A percentile compares a stretch with the other conserved stretches of the same genome.
These are phyloP conservation scores for Diplogasteroides magnus DNA, from an alignment of 1,140 invertebrate genomes.

Conservation along the genomic window DNA sequence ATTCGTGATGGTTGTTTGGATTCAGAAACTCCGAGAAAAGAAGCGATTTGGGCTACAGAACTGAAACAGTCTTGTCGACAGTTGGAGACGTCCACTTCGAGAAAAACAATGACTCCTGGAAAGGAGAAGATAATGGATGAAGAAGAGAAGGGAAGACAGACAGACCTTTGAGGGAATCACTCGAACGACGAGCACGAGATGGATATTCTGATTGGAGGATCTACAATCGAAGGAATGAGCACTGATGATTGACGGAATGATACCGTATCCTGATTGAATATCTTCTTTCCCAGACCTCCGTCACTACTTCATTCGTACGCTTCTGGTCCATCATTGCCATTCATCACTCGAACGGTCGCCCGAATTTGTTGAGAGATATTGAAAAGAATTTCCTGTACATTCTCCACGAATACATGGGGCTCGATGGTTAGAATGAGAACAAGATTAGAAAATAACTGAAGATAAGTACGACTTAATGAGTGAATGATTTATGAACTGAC, in stretches of 20 bases:
- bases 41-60: conserved; percentile 16
- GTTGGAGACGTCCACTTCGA: conserved; percentile 26
- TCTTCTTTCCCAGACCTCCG: conserved; percentile 6
- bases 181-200: too few relatives aligned
- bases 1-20: too few relatives aligned
- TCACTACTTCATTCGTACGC: conserved; percentile 31
- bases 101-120: conserved; percentile 26
- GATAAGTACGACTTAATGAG: too few relatives aligned
- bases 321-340: conserved; percentile 24
- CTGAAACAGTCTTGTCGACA: conserved; percentile 28
- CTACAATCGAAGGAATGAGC: too few relatives aligned
- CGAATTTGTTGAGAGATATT: conserved; percentile 17
- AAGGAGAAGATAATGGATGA: conserved; percentile 1
- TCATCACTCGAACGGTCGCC: conserved; percentile 16
- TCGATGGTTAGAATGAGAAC: conserved; percentile 16
- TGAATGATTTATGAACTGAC: too few relatives aligned
- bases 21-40: conserved; percentile 15
- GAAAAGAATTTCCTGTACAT: conserved; percentile 29
- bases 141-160: neutral
- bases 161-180: too few relatives aligned
- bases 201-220: too few relatives aligned
- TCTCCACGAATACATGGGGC: conserved; percentile 15
- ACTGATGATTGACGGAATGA: too few relatives aligned
- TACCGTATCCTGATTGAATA: neutral
- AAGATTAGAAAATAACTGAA: conserved; percentile 12